Conservation (phyloP, 1,140 invertebrate genomes). For the Ladona fulva region DNA sequence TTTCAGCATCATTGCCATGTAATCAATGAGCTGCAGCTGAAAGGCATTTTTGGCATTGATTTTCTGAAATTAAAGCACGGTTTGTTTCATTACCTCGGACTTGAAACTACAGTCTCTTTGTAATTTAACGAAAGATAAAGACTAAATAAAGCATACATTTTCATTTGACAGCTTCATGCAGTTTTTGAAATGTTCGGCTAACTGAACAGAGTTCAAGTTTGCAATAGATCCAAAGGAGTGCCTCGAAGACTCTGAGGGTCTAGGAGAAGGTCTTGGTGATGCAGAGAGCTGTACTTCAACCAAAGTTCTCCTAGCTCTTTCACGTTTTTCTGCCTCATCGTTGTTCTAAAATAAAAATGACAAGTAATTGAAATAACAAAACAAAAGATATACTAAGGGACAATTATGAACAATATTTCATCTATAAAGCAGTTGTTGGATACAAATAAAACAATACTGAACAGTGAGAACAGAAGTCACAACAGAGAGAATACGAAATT, state of each 20-base stretch:
- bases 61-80: constrained; percentile 47
- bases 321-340: constrained; percentile 34
- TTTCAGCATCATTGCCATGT: constrained; percentile 61
- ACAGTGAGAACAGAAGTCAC: neutral
- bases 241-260: constrained; percentile 19
- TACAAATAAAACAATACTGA: neutral
- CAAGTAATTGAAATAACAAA: neutral
- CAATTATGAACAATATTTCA: neutral
- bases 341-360: constrained; percentile 26
- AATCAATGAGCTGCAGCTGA: constrained; percentile 71
- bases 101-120: neutral
- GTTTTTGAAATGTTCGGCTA: constrained; percentile 54
- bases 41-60: constrained; percentile 80
- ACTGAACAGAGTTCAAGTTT: constrained; percentile 36
- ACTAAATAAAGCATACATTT: constrained; percentile 42
- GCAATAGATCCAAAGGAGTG: constrained; percentile 24
- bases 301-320: constrained; percentile 30
- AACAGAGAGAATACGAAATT: neutral
- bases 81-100: constrained; percentile 16
- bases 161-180: constrained; percentile 58
- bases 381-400: neutral
- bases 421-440: neutral
- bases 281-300: constrained; percentile 27
- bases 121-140: constrained; percentile 12
- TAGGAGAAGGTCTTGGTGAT: constrained; percentile 18